These are phyloP conservation scores for Podarcis muralis DNA, from an alignment of 2,113 vertebrate genomes.

Conservation along the genomic window DNA sequence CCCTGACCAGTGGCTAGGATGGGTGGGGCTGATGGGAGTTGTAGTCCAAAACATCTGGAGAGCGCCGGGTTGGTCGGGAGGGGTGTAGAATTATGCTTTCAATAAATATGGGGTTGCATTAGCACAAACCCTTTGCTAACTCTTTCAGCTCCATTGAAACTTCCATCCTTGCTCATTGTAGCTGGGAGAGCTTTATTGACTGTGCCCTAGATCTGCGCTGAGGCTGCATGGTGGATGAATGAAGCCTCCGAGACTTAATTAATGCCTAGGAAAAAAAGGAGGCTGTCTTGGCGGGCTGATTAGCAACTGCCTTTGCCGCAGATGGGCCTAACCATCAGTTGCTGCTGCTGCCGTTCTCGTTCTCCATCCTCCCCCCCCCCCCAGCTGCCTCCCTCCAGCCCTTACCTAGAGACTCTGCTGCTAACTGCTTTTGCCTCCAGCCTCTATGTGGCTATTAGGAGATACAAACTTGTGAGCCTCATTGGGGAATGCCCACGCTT, in stretches of 20 bases:
- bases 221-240: not conserved
- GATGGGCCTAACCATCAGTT: not conserved
- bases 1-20: too few relatives aligned
- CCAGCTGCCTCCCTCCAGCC: not conserved
- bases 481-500: not conserved
- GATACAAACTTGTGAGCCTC: not conserved
- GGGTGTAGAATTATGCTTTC: not conserved
- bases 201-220: not conserved
- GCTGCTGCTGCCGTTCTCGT: not conserved
- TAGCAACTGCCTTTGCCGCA: not conserved
- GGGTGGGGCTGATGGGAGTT: too few relatives aligned
- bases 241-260: constrained; percentile 5
- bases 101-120: not conserved
- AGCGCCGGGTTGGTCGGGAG: not conserved
- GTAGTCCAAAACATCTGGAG: too few relatives aligned
- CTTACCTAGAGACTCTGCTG: not conserved
- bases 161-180: not conserved
- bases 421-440: not conserved
- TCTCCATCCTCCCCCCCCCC: not conserved
- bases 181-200: not conserved
- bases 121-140: not conserved
- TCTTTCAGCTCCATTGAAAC: not conserved
- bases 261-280: not conserved
- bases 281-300: not conserved
- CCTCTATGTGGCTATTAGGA: not conserved